These are phyloP conservation scores for Eulemur mongoz DNA, from an alignment of 2,797 vertebrate species.

Conservation along the genomic window DNA sequence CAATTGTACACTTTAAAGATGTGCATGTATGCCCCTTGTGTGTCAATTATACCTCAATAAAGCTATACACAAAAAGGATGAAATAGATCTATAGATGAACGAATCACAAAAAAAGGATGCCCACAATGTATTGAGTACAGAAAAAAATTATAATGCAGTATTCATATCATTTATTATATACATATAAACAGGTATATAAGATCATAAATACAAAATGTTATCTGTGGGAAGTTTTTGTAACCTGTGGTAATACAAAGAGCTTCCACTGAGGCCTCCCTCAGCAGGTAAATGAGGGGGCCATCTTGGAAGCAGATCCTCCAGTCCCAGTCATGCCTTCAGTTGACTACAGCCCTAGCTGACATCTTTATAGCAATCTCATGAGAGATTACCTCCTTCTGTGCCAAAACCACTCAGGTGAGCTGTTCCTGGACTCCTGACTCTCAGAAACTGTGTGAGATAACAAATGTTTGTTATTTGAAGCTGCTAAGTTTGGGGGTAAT, in stretches of 20 bases:
- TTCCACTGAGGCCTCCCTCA: constrained; percentile 19
- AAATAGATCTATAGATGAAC: background rate
- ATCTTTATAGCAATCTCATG: background rate
- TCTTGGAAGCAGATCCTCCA: constrained; percentile 5
- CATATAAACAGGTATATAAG: background rate
- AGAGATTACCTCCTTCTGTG: background rate
- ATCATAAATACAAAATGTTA: background rate
- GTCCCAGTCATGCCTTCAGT: background rate
- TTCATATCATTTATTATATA: background rate
- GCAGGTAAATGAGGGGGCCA: background rate
- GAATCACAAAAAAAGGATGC: background rate
- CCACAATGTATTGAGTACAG: background rate
- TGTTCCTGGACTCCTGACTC: background rate
- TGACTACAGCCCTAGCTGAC: background rate
- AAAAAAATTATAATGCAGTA: background rate
- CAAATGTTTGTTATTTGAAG: background rate
- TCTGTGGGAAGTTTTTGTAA: background rate
- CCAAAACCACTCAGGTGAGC: background rate
- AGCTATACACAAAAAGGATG: background rate
- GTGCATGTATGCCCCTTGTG: background rate
- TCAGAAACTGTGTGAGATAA: constrained; percentile 31
- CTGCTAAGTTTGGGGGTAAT: background rate
- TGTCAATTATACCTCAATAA: background rate
- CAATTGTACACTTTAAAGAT: constrained; percentile 9
- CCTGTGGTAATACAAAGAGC: background rate